A percentile compares a stretch with the other conserved stretches of the same genome.
These are phyloP conservation scores for Eulemur rubriventer DNA, from an alignment of 2,797 vertebrate species.

Conservation along the genomic window DNA sequence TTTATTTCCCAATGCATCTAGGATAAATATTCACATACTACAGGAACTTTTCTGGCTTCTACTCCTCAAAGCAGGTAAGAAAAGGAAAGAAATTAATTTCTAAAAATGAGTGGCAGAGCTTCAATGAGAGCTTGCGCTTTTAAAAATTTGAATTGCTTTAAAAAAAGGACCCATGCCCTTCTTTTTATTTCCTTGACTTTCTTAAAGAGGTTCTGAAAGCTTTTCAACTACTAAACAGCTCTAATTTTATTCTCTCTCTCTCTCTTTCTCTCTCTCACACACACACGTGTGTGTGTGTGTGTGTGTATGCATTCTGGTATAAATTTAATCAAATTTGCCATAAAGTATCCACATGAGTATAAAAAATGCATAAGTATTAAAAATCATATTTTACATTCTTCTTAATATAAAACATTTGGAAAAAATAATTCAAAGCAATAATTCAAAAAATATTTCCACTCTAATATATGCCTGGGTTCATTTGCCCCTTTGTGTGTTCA, in stretches of 20 bases:
- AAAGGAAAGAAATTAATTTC: not conserved
- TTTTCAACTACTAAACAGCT: slow-evolving; percentile 33
- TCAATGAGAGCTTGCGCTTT: not conserved
- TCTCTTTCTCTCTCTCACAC: not conserved
- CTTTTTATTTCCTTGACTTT: slow-evolving; percentile 29
- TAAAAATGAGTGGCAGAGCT: not conserved
- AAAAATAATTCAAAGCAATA: slow-evolving; percentile 70
- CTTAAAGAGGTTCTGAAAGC: slow-evolving; percentile 22
- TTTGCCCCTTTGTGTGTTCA: slow-evolving; percentile 55
- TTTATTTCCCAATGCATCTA: not conserved
- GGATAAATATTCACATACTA: not conserved
- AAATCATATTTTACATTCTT: slow-evolving; percentile 69
- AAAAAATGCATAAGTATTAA: slow-evolving; percentile 59
- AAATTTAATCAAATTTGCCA: slow-evolving; percentile 56
- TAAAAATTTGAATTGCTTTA: slow-evolving; percentile 8
- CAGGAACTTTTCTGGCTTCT: not conserved
- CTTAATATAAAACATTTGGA: slow-evolving; percentile 72
- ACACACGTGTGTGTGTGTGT: not conserved
- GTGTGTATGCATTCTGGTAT: not conserved
- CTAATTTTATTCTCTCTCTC: not conserved
- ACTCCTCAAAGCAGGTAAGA: not conserved
- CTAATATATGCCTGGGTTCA: slow-evolving; percentile 48
- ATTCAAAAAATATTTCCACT: slow-evolving; percentile 68
- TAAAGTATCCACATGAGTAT: slow-evolving; percentile 59
- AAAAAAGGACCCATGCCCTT: not conserved